Base-by-base conservation (phyloP, 2,113 vertebrate species). In the Tringa solitaria region DNA sequence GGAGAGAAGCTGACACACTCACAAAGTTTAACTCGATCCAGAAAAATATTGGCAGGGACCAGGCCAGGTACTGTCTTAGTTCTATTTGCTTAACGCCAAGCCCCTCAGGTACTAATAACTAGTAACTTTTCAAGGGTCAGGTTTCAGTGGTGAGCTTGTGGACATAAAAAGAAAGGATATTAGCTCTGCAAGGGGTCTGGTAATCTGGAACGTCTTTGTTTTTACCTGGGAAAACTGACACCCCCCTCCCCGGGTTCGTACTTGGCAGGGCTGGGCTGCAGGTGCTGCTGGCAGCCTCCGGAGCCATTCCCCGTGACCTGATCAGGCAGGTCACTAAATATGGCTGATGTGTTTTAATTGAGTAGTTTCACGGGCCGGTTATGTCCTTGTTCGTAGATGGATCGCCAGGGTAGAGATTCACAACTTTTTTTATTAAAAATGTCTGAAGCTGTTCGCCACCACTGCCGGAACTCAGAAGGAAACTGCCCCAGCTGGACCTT, bases 191-290 rank as follows among this genome's bases (percentile, higher is more conserved):
- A 60, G 74, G 22, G 48, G 12, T 53, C 76, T 84, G 65, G 56
- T 75, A 75, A 64, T 81, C 43, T 60, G 76, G 46, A 91, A 60
- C 0, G 0, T 77, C 64, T 78, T 95, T 84, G 41, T 81, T 95
- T 77, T 83, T 2, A 46, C 59, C 72, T 43, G 50, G 54, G 82
- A 86, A 88, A 82, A 74, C 41, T 87, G 79, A 85, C 13, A 14
- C 19, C 28, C 23, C 35, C 21, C 46, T 20, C 35, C 21, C 46
- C 21, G 2, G 28, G 37, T 73, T 76, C 0, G 0, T 61, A 15
- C 53, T 45, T 41, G 46, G 65, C 81, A 79, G 63, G 22, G 57
- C 32, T 33, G 43, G 37, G 68, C 89, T 88, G 75, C 76, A 45
- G 75, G 64, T 45, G n/a, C 79, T 90, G 64, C 79, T 69, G 76